phyloP scores from a whole-genome alignment of 1,140 invertebrate species.

The Macrostomum lignano region DNA sequence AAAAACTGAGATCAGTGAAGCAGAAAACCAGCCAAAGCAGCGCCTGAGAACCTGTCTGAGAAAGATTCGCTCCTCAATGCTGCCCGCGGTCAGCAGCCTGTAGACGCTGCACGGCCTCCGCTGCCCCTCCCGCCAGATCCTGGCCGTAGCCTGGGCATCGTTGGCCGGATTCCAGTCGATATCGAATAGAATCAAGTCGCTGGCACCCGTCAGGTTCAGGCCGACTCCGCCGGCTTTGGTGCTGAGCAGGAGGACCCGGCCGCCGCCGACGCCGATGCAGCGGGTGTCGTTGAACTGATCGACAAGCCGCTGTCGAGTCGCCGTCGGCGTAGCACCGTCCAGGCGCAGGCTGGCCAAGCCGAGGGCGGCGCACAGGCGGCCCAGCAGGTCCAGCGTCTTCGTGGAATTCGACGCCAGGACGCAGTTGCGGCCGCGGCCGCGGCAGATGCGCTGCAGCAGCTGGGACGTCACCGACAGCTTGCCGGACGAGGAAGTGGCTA shows the following conservation, averaged over 20 bases:
- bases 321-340: conserved; percentile 3
- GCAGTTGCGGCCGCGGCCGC: no score
- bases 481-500: no score
- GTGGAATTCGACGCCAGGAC: no score
- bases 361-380: not conserved
- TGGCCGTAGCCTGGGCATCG: conserved; percentile 25
- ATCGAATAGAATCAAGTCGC: conserved; percentile 38
- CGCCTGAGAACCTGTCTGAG: conserved; percentile 4
- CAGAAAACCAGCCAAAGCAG: not conserved
- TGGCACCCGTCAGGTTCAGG: conserved; percentile 31
- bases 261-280: conserved; percentile 35
- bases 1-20: no score
- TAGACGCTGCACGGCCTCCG: not conserved
- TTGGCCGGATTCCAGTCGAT: conserved; percentile 46
- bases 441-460: no score
- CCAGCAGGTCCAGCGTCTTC: conserved; percentile 1
- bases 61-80: conserved; percentile 5
- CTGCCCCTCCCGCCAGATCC: conserved; percentile 7
- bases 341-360: not conserved
- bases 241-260: conserved; percentile 23
- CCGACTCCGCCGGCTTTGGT: conserved; percentile 24
- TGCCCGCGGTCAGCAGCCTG: conserved; percentile 1
- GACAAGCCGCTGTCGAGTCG: not conserved
- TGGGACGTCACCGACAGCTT: no score
- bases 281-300: not conserved